Percentiles rank a stretch among this genome's conserved stretches.
Conservation (phyloP, 2,888 invertebrate species). For the Xylocampa areola region DNA sequence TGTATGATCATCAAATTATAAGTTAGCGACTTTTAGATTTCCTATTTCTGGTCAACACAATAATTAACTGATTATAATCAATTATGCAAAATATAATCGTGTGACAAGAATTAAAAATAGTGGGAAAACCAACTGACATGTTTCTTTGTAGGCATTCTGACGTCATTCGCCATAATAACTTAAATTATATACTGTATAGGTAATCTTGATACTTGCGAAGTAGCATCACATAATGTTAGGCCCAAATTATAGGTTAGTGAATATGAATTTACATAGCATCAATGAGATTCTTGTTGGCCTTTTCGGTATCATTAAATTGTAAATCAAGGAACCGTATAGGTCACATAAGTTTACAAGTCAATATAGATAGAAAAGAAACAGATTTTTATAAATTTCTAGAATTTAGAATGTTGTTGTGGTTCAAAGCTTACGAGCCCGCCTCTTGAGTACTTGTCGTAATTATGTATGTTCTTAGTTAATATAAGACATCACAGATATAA, state of each 20-base stretch:
- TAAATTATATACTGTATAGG: slow-evolving; percentile 4
- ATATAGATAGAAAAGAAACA: too few relatives aligned
- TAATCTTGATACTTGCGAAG: slow-evolving; percentile 1
- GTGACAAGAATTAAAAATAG: slow-evolving; percentile 35
- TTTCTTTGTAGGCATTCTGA: background rate
- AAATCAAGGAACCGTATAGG: too few relatives aligned
- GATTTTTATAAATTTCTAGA: too few relatives aligned
- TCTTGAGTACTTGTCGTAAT: too few relatives aligned
- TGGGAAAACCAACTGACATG: slow-evolving; percentile 26
- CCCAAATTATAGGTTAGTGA: background rate
- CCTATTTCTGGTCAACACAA: background rate
- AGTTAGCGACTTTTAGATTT: background rate
- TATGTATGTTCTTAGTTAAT: too few relatives aligned
- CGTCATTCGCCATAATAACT: slow-evolving; percentile 19
- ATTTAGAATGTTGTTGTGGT: too few relatives aligned
- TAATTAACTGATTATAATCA: slow-evolving; percentile 18
- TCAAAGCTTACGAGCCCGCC: too few relatives aligned
- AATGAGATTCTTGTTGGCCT: background rate
- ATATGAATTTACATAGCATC: background rate
- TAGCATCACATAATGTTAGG: too few relatives aligned
- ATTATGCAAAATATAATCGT: slow-evolving; percentile 28
- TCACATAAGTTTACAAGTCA: too few relatives aligned
- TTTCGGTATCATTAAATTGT: too few relatives aligned
- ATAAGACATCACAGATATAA: too few relatives aligned
- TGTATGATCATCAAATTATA: slow-evolving; percentile 20